Percentiles rank a stretch among this genome's conserved stretches.
These are phyloP conservation scores for Parnassius smintheus DNA, from an alignment of 2,888 invertebrate genomes.

Conservation along the genomic window DNA sequence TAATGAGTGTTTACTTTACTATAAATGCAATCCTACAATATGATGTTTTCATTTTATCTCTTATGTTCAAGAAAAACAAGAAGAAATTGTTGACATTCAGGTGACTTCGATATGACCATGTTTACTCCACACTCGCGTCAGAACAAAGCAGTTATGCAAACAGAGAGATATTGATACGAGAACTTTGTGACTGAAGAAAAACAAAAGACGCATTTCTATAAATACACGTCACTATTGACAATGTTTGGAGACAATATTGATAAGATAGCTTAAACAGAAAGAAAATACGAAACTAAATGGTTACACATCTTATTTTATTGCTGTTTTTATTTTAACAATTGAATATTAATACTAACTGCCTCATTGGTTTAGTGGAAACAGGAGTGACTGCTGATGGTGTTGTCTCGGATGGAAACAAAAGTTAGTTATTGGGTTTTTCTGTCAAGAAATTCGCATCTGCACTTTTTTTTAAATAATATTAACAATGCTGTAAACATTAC, in stretches of 20 bases:
- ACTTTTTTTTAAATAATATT: no score
- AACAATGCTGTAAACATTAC: no score
- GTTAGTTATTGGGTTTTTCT: no score
- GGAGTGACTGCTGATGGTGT: no score
- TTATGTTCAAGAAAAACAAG: conserved; percentile 19
- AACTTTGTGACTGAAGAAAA: conserved; percentile 70
- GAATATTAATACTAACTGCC: no score
- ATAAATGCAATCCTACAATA: background rate
- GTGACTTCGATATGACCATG: conserved; percentile 52
- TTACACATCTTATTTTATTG: conserved; percentile 9
- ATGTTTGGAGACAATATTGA: conserved; percentile 33
- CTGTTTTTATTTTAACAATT: no score
- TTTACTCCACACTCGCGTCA: conserved; percentile 54
- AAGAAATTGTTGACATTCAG: conserved; percentile 37
- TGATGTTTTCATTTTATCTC: conserved; percentile 31
- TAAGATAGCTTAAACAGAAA: conserved; percentile 27
- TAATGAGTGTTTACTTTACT: no score
- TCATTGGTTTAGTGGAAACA: no score
- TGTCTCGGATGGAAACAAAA: no score
- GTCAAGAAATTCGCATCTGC: no score
- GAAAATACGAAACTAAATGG: conserved; percentile 16
- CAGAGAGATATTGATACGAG: conserved; percentile 66
- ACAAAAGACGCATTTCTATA: conserved; percentile 54
- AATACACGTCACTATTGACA: conserved; percentile 35
- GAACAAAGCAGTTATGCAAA: conserved; percentile 73